phyloP scores from a whole-genome alignment of 2,113 vertebrate genomes.

The Dicerorhinus sumatrensis region DNA sequence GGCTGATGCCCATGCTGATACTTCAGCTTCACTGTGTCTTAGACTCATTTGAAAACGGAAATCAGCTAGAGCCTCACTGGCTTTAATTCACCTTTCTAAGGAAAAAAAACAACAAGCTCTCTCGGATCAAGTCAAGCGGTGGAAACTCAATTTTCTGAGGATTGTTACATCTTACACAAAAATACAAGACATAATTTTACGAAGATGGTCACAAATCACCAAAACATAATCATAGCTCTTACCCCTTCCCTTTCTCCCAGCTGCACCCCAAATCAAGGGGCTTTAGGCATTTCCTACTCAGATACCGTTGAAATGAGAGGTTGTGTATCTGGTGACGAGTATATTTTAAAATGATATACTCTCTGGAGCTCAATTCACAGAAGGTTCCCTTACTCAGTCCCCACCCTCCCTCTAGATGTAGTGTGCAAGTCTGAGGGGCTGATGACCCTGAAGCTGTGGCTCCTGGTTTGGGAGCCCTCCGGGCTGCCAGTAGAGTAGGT shows the following conservation, averaged over 20 bases:
- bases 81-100: constrained; percentile 69
- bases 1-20: constrained; percentile 45
- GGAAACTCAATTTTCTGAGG: constrained; percentile 51
- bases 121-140: constrained; percentile 63
- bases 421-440: background rate
- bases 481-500: constrained; percentile 55
- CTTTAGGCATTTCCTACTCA: constrained; percentile 55
- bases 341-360: constrained; percentile 55
- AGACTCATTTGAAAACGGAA: constrained; percentile 67
- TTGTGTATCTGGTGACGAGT: constrained; percentile 33
- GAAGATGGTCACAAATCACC: constrained; percentile 50
- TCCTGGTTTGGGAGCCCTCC: background rate
- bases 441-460: constrained; percentile 16
- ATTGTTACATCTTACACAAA: constrained; percentile 52
- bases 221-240: constrained; percentile 8
- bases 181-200: constrained; percentile 72
- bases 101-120: background rate
- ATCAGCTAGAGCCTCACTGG: constrained; percentile 33
- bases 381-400: background rate
- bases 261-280: constrained; percentile 19
- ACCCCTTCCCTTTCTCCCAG: background rate
- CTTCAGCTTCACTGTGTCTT: constrained; percentile 44
- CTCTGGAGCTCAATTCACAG: background rate
- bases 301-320: constrained; percentile 36
- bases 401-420: background rate